Conservation (phyloP, 2,113 vertebrate genomes). For the Brachyhypopomus occidentalis region DNA sequence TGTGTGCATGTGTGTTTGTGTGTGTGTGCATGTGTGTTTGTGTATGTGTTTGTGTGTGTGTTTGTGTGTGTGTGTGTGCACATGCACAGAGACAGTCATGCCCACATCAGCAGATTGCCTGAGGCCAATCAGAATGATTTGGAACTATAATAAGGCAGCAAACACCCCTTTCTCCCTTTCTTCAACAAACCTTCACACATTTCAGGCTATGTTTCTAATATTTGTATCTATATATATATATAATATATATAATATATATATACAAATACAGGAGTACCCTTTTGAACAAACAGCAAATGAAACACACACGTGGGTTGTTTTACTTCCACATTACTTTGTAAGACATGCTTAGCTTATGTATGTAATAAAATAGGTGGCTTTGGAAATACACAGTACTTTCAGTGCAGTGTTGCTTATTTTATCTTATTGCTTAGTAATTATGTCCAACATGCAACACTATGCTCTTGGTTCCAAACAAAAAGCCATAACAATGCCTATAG, state of each 20-base stretch:
- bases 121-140: slow-evolving; percentile 13
- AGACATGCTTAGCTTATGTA: neutral
- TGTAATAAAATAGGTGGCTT: neutral
- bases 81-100: neutral
- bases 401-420: neutral
- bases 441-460: neutral
- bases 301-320: neutral
- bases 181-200: neutral
- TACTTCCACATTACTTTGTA: neutral
- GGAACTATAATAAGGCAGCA: slow-evolving; percentile 1
- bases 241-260: too few relatives aligned
- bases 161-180: neutral
- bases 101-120: slow-evolving; percentile 18
- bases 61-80: neutral
- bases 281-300: neutral
- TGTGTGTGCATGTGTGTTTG: neutral
- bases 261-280: too few relatives aligned
- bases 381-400: neutral
- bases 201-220: neutral
- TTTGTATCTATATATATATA: neutral
- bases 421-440: too few relatives aligned
- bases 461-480: slow-evolving; percentile 16
- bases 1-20: neutral
- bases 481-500: neutral
- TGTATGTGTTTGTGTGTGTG: neutral